phyloP scores from a whole-genome alignment of 2,113 vertebrate genomes.

The Ranitomeya imitator region DNA sequence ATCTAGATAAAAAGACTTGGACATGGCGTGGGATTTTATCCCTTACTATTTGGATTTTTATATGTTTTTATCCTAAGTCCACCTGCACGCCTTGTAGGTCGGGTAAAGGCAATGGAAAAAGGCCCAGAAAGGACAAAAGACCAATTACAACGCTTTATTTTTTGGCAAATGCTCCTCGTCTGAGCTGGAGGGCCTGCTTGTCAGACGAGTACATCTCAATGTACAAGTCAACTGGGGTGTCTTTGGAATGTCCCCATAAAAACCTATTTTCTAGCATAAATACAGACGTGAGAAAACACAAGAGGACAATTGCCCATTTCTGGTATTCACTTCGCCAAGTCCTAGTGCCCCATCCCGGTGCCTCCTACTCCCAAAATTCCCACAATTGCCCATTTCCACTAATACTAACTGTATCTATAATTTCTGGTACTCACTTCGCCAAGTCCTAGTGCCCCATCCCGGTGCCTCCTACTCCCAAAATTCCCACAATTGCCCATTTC shows the following conservation, averaged over 20 bases:
- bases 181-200: neutral
- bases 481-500: no score
- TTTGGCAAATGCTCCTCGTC: neutral
- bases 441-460: no score
- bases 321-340: no score
- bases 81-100: neutral
- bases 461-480: no score
- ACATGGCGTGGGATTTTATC: neutral
- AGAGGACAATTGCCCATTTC: neutral
- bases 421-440: no score
- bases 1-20: conserved; percentile 4
- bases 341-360: no score
- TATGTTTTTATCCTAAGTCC: neutral
- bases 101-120: conserved; percentile 7
- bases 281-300: neutral
- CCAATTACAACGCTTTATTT: neutral
- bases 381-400: neutral
- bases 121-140: neutral
- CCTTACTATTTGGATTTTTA: neutral
- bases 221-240: neutral
- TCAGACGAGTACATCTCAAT: neutral
- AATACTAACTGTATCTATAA: no score
- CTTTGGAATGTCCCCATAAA: neutral
- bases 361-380: no score
- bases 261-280: neutral